Evolutionary conservation across 1,140 invertebrate species (phyloP).

Genomic region (Antheraea mylitta): DNA sequence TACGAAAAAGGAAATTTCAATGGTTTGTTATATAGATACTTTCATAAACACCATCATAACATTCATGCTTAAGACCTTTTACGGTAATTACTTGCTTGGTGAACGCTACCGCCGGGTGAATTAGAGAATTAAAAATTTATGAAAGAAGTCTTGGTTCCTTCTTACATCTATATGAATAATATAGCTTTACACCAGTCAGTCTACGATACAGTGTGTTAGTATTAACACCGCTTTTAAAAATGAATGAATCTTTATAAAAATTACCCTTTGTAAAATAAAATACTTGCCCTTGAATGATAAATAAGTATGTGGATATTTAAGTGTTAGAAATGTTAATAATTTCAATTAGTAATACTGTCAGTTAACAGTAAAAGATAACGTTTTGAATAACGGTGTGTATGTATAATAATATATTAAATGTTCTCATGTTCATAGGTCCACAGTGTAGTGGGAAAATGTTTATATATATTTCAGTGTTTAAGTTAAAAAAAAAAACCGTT

Average conservation of each 20-base stretch:
- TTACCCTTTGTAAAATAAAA: background rate
- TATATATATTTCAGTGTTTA: too few species aligned
- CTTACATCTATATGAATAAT: constrained; percentile 46
- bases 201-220: background rate
- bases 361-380: too few species aligned
- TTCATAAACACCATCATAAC: constrained; percentile 77
- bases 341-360: too few species aligned
- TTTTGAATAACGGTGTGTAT: too few species aligned
- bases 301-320: too few species aligned
- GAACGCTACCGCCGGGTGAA: constrained; percentile 57
- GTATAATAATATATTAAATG: too few species aligned
- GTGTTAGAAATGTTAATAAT: too few species aligned
- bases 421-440: too few species aligned
- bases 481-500: too few species aligned
- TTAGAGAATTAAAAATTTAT: constrained; percentile 75
- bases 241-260: background rate
- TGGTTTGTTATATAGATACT: constrained; percentile 53
- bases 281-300: background rate
- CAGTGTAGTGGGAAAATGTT: too few species aligned
- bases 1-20: constrained; percentile 56
- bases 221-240: background rate
- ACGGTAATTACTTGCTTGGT: constrained; percentile 66
- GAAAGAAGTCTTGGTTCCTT: constrained; percentile 68
- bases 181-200: background rate
- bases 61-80: constrained; percentile 77